These are phyloP conservation scores for Diglossa cyanea DNA, from an alignment of 2,797 vertebrate genomes.

Conservation along the genomic window DNA sequence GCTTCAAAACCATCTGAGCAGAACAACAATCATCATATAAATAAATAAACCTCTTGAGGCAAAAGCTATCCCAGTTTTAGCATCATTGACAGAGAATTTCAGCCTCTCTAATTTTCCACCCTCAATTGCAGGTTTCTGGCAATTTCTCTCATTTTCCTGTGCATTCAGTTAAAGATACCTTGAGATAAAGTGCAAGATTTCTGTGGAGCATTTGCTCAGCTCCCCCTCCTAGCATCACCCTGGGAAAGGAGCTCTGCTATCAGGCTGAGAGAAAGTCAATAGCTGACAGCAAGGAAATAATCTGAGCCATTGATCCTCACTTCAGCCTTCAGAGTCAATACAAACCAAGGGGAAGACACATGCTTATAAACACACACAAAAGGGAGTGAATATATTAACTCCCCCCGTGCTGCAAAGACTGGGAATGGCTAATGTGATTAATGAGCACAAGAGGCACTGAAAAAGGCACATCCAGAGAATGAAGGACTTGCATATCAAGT, in stretches of 20 bases:
- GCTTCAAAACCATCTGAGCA: conserved; percentile 3
- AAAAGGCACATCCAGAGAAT: not conserved
- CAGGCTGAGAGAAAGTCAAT: conserved; percentile 78
- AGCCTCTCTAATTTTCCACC: not conserved
- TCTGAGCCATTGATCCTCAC: conserved; percentile 80
- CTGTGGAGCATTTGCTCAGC: not conserved
- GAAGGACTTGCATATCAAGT: not conserved
- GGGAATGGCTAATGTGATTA: not conserved
- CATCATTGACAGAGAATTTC: not conserved
- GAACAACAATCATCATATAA: not conserved
- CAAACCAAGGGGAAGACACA: conserved; percentile 69
- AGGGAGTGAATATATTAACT: conserved; percentile 45
- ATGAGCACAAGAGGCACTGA: not conserved
- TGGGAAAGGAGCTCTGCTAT: conserved; percentile 67
- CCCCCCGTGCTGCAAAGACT: not conserved
- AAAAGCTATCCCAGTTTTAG: not conserved
- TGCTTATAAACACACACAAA: conserved; percentile 27
- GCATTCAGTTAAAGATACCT: conserved; percentile 2
- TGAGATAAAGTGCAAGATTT: conserved; percentile 4
- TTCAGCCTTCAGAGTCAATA: conserved; percentile 73
- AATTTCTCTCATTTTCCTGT: not conserved
- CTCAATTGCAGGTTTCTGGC: not conserved
- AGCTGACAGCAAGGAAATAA: conserved; percentile 82
- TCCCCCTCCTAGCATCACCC: not conserved
- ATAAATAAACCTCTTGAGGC: not conserved